Conservation (phyloP, 2,797 vertebrate species). For the Takifugu rubripes region DNA sequence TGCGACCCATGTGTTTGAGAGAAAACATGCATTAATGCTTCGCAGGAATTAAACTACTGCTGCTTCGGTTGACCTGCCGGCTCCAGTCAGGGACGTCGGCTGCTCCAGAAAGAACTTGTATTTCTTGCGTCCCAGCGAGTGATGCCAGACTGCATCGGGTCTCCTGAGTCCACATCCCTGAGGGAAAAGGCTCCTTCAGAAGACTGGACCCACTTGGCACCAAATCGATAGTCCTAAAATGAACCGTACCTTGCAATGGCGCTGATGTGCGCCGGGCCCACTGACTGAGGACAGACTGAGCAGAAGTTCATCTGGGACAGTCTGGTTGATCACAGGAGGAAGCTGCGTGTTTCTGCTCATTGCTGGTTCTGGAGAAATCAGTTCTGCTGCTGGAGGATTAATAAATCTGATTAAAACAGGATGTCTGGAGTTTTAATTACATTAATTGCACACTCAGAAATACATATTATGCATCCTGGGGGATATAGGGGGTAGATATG, state of each 20-base stretch:
- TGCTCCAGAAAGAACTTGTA: slow-evolving; percentile 83
- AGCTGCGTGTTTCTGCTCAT: slow-evolving; percentile 26
- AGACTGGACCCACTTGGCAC: no score
- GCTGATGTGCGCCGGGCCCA: slow-evolving; percentile 41
- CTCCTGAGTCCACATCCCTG: slow-evolving; percentile 72
- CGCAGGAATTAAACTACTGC: not conserved
- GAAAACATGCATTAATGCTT: not conserved
- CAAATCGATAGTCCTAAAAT: no score
- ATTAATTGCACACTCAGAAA: no score
- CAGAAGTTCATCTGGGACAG: slow-evolving; percentile 80
- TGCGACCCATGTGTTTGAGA: not conserved
- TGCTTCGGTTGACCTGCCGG: slow-evolving; percentile 77
- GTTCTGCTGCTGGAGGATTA: slow-evolving; percentile 20
- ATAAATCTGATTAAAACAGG: not conserved
- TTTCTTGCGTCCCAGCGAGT: slow-evolving; percentile 75
- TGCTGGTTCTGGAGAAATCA: slow-evolving; percentile 31
- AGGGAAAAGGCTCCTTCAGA: slow-evolving; percentile 13
- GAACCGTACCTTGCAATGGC: slow-evolving; percentile 55
- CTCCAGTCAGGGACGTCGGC: slow-evolving; percentile 79
- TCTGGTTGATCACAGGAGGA: slow-evolving; percentile 46
- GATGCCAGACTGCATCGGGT: slow-evolving; percentile 82
- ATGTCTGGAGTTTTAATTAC: not conserved
- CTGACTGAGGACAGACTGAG: slow-evolving; percentile 67
- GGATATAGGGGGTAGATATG: no score
- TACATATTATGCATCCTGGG: no score